Conservation (phyloP, 2,888 invertebrate genomes). For the Meloe dianella region DNA sequence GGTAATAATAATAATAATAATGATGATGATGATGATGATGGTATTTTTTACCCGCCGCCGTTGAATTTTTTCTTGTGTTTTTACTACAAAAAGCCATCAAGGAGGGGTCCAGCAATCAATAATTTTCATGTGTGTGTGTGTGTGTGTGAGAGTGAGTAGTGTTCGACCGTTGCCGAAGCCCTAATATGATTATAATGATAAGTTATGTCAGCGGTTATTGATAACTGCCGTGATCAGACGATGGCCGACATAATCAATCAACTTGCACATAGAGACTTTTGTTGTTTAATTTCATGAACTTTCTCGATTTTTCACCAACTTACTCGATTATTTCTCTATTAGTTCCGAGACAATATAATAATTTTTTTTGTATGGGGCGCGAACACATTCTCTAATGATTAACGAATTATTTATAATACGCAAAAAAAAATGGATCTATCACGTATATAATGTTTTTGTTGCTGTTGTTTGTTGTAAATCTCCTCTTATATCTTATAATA, state of each 20-base stretch:
- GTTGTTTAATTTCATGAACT: conserved; percentile 40
- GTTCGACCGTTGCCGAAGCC: conserved; percentile 46
- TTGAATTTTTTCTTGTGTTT: neutral
- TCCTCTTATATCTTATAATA: too few species aligned
- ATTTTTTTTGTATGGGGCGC: too few species aligned
- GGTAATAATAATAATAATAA: neutral
- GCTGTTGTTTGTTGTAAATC: neutral
- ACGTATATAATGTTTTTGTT: conserved; percentile 21
- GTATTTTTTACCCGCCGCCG: neutral
- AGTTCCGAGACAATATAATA: conserved; percentile 23
- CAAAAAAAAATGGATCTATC: conserved; percentile 20
- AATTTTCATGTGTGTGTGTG: neutral
- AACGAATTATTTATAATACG: neutral
- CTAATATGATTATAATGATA: conserved; percentile 58
- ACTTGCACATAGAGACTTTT: conserved; percentile 32
- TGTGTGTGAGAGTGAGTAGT: conserved; percentile 21
- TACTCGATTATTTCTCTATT: conserved; percentile 46
- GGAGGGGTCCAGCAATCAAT: conserved; percentile 7
- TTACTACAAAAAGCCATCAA: neutral
- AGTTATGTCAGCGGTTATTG: conserved; percentile 55
- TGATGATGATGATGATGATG: neutral
- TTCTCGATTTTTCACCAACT: conserved; percentile 46
- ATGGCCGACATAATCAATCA: conserved; percentile 50
- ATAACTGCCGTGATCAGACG: conserved; percentile 49
- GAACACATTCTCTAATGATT: neutral